A percentile compares a stretch with the other conserved stretches of the same genome.
Evolutionary conservation across 2,113 vertebrate genomes (phyloP).

Genomic region (Neogobius melanostomus): DNA sequence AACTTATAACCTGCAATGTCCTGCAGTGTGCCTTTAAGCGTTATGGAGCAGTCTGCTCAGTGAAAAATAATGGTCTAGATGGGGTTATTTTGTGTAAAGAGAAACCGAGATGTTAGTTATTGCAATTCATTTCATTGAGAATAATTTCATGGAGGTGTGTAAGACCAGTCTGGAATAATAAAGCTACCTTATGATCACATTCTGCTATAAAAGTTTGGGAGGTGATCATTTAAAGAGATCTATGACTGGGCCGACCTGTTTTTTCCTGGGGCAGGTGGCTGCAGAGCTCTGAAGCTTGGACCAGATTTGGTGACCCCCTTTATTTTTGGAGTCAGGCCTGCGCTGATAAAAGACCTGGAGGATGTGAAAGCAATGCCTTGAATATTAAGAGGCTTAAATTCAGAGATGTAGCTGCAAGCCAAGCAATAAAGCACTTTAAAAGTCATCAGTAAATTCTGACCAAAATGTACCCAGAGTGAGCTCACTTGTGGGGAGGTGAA

Average conservation of each 20-base stretch:
- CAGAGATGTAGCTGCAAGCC: slow-evolving; percentile 3
- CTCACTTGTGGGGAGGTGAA: not conserved
- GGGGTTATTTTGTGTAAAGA: not conserved
- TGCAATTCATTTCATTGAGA: not conserved
- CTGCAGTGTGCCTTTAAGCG: no score
- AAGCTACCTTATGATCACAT: not conserved
- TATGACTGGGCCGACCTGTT: not conserved
- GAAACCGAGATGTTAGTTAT: not conserved
- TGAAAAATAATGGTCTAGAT: not conserved
- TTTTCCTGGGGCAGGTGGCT: slow-evolving; percentile 4
- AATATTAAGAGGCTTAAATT: slow-evolving; percentile 11
- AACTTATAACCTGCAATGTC: no score
- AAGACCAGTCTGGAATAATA: not conserved
- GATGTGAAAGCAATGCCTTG: slow-evolving; percentile 1
- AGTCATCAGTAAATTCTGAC: slow-evolving; percentile 10
- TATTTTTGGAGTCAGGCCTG: not conserved
- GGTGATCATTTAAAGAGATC: not conserved
- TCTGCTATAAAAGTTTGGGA: slow-evolving; percentile 2
- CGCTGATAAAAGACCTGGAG: slow-evolving; percentile 8
- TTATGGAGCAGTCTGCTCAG: no score
- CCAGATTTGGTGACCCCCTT: slow-evolving; percentile 6
- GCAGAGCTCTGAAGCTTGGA: not conserved
- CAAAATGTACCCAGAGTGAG: slow-evolving; percentile 1
- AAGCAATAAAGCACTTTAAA: slow-evolving; percentile 10
- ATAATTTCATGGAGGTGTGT: not conserved